A percentile compares a stretch with the other conserved stretches of the same genome.
phyloP scores from a whole-genome alignment of 2,797 vertebrate species.

The Betta splendens region DNA sequence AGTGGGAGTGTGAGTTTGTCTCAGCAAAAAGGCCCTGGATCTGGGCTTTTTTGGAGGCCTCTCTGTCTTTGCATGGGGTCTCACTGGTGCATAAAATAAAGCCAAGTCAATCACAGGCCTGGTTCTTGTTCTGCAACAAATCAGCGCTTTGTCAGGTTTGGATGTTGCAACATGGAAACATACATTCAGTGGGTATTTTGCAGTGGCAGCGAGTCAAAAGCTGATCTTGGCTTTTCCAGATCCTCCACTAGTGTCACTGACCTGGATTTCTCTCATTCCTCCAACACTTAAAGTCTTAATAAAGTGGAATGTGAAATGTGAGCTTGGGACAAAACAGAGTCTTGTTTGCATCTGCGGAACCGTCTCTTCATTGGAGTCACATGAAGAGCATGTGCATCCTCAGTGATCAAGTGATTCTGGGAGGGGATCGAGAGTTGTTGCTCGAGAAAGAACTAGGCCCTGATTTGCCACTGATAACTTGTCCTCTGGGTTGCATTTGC shows the following conservation, averaged over 20 bases:
- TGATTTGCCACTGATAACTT: conserved; percentile 50
- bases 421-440: conserved; percentile 49
- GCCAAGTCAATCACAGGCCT: conserved; percentile 65
- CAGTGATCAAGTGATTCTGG: conserved; percentile 75
- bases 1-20: conserved; percentile 55
- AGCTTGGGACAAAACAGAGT: conserved; percentile 41
- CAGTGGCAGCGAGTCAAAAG: conserved; percentile 34
- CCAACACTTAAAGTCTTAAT: conserved; percentile 49
- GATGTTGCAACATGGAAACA: conserved; percentile 56
- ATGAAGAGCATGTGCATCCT: conserved; percentile 80
- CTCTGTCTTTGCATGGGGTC: conserved; percentile 70
- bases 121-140: conserved; percentile 59
- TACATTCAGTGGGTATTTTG: conserved; percentile 24
- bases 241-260: conserved; percentile 35
- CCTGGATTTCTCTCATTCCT: conserved; percentile 60
- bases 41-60: conserved; percentile 48
- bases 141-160: conserved; percentile 56
- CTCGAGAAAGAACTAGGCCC: conserved; percentile 36
- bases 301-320: conserved; percentile 63
- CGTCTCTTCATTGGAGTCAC: conserved; percentile 79
- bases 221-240: conserved; percentile 36
- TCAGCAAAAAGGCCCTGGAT: conserved; percentile 25
- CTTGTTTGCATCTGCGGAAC: conserved; percentile 41
- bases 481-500: conserved; percentile 46
- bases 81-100: conserved; percentile 67